Conservation (phyloP, 1,140 invertebrate genomes). For the Hermetia illucens region DNA sequence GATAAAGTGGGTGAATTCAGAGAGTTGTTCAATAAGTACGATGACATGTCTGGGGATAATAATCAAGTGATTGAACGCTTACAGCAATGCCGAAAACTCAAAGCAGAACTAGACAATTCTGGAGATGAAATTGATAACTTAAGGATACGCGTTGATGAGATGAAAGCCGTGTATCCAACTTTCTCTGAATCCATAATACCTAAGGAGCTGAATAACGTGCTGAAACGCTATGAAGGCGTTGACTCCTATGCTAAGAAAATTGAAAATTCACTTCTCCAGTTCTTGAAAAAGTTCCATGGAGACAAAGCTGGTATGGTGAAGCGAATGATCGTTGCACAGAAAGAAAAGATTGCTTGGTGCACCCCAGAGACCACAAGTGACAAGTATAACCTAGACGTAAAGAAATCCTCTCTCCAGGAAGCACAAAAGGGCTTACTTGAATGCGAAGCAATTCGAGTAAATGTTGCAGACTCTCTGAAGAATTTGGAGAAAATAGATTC, state of each 20-base stretch:
- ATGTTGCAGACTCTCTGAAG: constrained; percentile 50
- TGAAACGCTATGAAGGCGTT: constrained; percentile 62
- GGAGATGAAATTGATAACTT: constrained; percentile 52
- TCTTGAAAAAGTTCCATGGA: constrained; percentile 75
- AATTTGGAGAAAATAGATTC: constrained; percentile 52
- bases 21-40: constrained; percentile 77
- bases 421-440: constrained; percentile 57
- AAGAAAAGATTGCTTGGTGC: constrained; percentile 88
- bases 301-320: constrained; percentile 72
- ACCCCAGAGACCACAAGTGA: constrained; percentile 74
- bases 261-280: constrained; percentile 59
- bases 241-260: constrained; percentile 63
- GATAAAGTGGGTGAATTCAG: constrained; percentile 59
- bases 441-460: constrained; percentile 45
- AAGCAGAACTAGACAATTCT: constrained; percentile 48
- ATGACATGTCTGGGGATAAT: constrained; percentile 80
- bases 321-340: constrained; percentile 58
- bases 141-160: constrained; percentile 48
- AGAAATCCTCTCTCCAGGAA: constrained; percentile 66
- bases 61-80: constrained; percentile 65
- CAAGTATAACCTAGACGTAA: constrained; percentile 84
- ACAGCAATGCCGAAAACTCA: constrained; percentile 54
- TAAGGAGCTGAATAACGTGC: constrained; percentile 64
- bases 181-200: constrained; percentile 58
- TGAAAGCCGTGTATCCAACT: constrained; percentile 63